Conservation (phyloP, 2,888 invertebrate species). For the Drosophila lacicola region DNA sequence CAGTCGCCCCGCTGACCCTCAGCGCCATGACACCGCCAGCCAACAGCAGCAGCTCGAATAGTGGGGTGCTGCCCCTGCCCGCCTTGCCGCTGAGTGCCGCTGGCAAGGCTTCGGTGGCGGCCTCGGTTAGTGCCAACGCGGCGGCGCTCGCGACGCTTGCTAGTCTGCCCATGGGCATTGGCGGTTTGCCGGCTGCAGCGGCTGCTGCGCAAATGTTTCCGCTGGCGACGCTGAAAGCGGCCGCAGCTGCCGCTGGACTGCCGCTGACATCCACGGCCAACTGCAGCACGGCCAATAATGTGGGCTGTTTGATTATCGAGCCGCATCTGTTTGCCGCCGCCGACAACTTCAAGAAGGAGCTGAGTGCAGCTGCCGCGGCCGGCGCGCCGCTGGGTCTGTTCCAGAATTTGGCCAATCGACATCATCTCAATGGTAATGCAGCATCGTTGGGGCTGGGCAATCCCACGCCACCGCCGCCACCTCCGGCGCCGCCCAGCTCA, state of each 20-base stretch:
- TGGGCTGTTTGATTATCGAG: conserved; percentile 81
- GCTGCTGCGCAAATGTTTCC: conserved; percentile 76
- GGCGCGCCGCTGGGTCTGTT: conserved; percentile 76
- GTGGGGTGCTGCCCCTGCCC: conserved; percentile 73
- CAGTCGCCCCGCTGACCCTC: conserved; percentile 58
- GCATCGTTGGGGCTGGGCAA: conserved; percentile 30
- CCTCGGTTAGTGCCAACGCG: conserved; percentile 51
- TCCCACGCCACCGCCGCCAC: conserved; percentile 66
- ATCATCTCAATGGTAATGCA: conserved; percentile 49
- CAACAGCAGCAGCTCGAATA: conserved; percentile 42
- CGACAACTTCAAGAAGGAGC: conserved; percentile 82
- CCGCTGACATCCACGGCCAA: conserved; percentile 71
- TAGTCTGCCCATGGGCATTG: conserved; percentile 60
- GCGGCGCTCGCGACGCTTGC: conserved; percentile 55
- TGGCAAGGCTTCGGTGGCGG: conserved; percentile 41
- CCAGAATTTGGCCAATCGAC: conserved; percentile 73
- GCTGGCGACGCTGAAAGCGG: conserved; percentile 70
- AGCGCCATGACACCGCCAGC: conserved; percentile 57
- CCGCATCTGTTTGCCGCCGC: conserved; percentile 81
- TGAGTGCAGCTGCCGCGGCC: conserved; percentile 75
- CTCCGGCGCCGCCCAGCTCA: conserved; percentile 50
- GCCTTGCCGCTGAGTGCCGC: conserved; percentile 54
- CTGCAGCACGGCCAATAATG: conserved; percentile 70
- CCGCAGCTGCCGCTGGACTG: conserved; percentile 63
- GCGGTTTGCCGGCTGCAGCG: conserved; percentile 47